Evolutionary conservation across 1,140 invertebrate genomes (phyloP).

Genomic region (Anastrepha ludens): DNA sequence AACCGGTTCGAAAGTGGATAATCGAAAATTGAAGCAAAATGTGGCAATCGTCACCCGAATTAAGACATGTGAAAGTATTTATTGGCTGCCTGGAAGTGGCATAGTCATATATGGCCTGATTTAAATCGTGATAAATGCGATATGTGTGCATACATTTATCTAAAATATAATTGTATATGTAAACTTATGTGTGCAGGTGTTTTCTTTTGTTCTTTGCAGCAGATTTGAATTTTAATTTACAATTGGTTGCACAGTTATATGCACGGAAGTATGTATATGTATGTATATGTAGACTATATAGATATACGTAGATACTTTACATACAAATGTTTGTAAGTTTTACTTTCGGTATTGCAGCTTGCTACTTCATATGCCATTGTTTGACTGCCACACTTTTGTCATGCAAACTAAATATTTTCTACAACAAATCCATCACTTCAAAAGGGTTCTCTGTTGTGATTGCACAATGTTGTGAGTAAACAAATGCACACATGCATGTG

Average conservation of each 20-base stretch:
- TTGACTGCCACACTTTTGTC: neutral
- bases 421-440: neutral
- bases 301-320: neutral
- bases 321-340: neutral
- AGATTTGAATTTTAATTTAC: neutral
- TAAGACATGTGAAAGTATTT: too few relatives aligned
- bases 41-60: too few relatives aligned
- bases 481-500: neutral
- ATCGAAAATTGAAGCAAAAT: too few relatives aligned
- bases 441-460: neutral
- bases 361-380: neutral
- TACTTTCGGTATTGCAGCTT: neutral
- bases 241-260: neutral
- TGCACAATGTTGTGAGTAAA: neutral
- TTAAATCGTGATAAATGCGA: too few relatives aligned
- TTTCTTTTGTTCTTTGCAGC: constrained; percentile 16
- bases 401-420: constrained; percentile 14
- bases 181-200: neutral
- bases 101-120: too few relatives aligned
- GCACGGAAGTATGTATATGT: neutral
- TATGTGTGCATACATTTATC: neutral
- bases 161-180: too few relatives aligned
- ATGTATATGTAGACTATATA: neutral
- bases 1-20: too few relatives aligned
- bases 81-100: too few relatives aligned